Conservation (phyloP, 92 coral and sea anemone genomes). For the Hydrozoanthus gracilis region DNA sequence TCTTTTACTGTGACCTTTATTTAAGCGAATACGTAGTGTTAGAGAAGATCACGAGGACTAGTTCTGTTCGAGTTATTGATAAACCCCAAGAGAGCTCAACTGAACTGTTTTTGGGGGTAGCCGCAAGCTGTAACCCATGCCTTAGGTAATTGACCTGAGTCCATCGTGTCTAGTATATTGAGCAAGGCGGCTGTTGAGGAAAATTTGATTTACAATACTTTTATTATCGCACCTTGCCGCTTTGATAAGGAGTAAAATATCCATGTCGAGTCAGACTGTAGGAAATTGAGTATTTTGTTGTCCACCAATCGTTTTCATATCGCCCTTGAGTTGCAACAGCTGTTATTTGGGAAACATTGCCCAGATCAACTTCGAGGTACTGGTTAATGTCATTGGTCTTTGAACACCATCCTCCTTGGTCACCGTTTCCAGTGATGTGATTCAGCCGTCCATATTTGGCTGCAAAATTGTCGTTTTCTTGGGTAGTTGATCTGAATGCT, state of each 20-base stretch:
- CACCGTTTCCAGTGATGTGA: conserved; percentile 29
- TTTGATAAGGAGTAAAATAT: conserved; percentile 25
- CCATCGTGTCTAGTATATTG: too few species aligned
- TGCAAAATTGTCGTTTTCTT: conserved; percentile 2
- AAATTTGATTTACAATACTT: too few species aligned
- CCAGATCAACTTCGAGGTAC: conserved; percentile 36
- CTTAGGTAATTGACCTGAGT: too few species aligned
- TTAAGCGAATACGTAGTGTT: too few species aligned
- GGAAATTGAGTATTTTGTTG: conserved; percentile 21
- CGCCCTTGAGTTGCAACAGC: conserved; percentile 38
- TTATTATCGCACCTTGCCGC: conserved; percentile 8
- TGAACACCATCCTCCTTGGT: conserved; percentile 43
- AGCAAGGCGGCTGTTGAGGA: too few species aligned
- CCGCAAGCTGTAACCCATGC: too few species aligned
- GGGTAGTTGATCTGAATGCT: conserved; percentile 37
- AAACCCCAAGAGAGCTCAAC: too few species aligned
- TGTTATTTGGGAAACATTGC: conserved; percentile 29
- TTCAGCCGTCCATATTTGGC: conserved; percentile 42
- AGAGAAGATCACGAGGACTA: too few species aligned
- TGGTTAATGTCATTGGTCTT: conserved; percentile 4
- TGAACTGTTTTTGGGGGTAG: too few species aligned
- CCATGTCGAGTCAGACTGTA: conserved; percentile 28
- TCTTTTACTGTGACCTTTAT: too few species aligned
- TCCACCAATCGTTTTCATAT: conserved; percentile 41
- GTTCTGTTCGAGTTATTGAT: too few species aligned